Base-by-base conservation (phyloP, 2,888 invertebrate species). In the Pasiphila rectangulata region DNA sequence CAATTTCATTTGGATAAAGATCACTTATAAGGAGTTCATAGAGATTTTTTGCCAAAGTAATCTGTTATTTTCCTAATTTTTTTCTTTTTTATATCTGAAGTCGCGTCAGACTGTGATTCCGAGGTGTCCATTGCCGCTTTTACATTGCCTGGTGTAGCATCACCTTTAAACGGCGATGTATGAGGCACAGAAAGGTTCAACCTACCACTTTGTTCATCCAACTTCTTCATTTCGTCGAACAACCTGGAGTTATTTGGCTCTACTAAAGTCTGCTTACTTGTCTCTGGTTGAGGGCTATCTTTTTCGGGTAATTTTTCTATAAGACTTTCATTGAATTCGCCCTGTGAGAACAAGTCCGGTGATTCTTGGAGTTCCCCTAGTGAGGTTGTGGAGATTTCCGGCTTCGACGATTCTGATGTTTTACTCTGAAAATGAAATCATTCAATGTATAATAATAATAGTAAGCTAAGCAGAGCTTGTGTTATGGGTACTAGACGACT, bases 31-130 rank as follows among this genome's bases (percentile, higher is more conserved):
- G 4, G 37, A 42, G 34, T 65, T 75, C 69, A 77, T 58, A 59
- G 59, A 1, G 72, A 50, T 55, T 79, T 83, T 59, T 79, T 84
- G 50, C 69, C 65, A 50, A 86, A 88, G 57, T 84, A 87, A 60
- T 87, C 85, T 0, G 88, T 86, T 15, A 88, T 88, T 72, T 83
- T 85, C 40, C 61, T 79, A 4, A 69, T 64, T 4, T 79, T 65
- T 56, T 67, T 80, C 59, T 75, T 85, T 56, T 84, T 85, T 0
- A 67, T 53, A 21, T 81, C 79, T 2, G 71, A 51, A 0, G 72
- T 50, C 0, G 76, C 44, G 3, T 76, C 75, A 3, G 61, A 46
- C 15, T 51, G 59, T 6, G 29, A 12, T 7, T 42, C 39, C 1
- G 58, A 54, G 3, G 23, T 51, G 37, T 61, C 65, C 56, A 51